Percentiles rank a stretch among this genome's conserved stretches.
phyloP scores from a whole-genome alignment of 2,113 vertebrate species.

The Upupa epops region DNA sequence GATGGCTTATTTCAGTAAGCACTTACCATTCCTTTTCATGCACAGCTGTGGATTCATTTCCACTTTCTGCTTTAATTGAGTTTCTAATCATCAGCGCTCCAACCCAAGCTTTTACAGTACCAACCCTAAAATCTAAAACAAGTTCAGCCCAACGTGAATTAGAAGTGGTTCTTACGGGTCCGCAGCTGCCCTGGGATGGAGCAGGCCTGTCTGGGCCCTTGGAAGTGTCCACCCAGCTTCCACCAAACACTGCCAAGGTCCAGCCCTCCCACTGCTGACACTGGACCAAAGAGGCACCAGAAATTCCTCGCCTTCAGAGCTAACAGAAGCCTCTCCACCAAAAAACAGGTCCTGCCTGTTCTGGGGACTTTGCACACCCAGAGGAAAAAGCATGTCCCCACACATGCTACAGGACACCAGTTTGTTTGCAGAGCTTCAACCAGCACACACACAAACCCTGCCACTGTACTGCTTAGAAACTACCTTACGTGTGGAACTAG shows the following conservation, averaged over 20 bases:
- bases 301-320: background rate
- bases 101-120: background rate
- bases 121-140: background rate
- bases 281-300: background rate
- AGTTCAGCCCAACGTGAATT: too few species aligned
- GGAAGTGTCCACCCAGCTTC: background rate
- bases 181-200: background rate
- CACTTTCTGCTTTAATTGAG: background rate
- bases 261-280: background rate
- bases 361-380: background rate
- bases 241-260: accelerated
- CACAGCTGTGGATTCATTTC: background rate
- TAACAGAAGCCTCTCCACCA: background rate
- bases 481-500: background rate
- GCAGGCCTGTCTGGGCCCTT: background rate
- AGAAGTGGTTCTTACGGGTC: too few species aligned
- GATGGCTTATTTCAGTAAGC: background rate
- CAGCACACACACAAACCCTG: background rate
- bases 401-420: background rate
- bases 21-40: background rate
- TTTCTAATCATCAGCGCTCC: background rate
- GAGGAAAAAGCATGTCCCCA: background rate
- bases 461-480: background rate
- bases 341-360: background rate
- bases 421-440: background rate